Conservation (phyloP, 2,888 invertebrate genomes). For the Heteropelma amictum region DNA sequence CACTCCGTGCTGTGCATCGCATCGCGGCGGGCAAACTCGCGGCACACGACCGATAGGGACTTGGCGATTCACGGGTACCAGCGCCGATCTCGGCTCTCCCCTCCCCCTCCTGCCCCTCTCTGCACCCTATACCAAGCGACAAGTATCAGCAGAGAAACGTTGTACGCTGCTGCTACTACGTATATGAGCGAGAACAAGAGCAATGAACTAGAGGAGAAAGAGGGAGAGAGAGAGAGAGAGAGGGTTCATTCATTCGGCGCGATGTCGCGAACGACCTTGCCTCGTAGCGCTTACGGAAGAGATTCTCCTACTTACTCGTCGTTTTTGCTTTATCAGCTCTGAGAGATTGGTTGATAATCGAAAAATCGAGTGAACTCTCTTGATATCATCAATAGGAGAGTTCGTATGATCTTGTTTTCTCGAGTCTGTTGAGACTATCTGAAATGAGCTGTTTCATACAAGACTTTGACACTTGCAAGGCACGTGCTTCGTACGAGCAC, state of each 20-base stretch:
- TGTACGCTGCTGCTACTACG: conserved; percentile 24
- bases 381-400: not conserved
- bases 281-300: conserved; percentile 13
- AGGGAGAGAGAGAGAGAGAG: not conserved
- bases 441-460: too few species aligned
- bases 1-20: conserved; percentile 16
- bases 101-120: too few species aligned
- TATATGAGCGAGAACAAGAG: conserved; percentile 32
- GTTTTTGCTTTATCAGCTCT: not conserved
- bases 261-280: conserved; percentile 46
- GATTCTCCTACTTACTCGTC: conserved; percentile 1
- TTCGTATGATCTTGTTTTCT: too few species aligned
- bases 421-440: too few species aligned
- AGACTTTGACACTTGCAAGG: too few species aligned
- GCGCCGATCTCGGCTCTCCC: conserved; percentile 51
- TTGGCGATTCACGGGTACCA: conserved; percentile 47
- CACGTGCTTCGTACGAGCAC: too few species aligned
- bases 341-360: not conserved
- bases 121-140: conserved; percentile 43
- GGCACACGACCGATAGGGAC: conserved; percentile 45
- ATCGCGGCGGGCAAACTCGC: conserved; percentile 14
- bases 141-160: conserved; percentile 27
- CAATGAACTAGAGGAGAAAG: conserved; percentile 25
- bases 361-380: not conserved
- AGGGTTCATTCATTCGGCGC: conserved; percentile 53